Evolutionary conservation across 1,140 invertebrate genomes (phyloP), one percentile per base, ranked within the genome.

Genomic region (Euura lappo): DNA sequence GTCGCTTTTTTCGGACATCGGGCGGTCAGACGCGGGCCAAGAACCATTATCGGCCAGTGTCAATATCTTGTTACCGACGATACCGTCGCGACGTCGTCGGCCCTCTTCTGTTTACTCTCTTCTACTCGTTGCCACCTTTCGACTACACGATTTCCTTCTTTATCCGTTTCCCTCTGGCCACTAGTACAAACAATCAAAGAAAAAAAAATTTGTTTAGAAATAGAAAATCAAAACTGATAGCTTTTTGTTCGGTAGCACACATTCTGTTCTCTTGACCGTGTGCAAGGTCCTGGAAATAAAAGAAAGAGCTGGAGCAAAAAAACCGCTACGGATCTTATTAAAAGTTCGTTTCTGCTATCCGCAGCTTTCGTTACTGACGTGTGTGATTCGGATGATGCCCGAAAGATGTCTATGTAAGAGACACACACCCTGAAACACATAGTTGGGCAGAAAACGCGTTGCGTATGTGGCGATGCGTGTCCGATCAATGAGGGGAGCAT

Each of bases 21-120:
- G 79, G 77, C 77, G 79, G 75, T 74, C 74, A 77, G 71, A 72
- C 66, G 44, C 13, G 10, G 44, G 28, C 77, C 77, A 76, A 78
- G 79, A 80, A 78, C 80, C 80, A 82, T 82, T 82, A 82, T 82
- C 80, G 79, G 81, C 80, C 80, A 81, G 80, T 82, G 80, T 82
- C 81, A 81, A 82, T 82, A 82, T 82, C 81, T 81, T 81, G 81
- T 82, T 82, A 82, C 80, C 76, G 75, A 76, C 70, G 76, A 80
- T 80, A 81, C 74, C 73, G 75, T 79, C 74, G 75, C 77, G 78
- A 76, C 78, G 80, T 70, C 78, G 77, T 28, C 28, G 51, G 79
- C 72, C 79, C 76, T 80, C 77, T 82, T 79, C 79, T 82, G 79
- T 82, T 82, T 82, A 81, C 80, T 80, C 80, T 81, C 77, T 74